These are phyloP conservation scores for Polyommatus icarus DNA, from an alignment of 2,888 invertebrate species.

Conservation along the genomic window DNA sequence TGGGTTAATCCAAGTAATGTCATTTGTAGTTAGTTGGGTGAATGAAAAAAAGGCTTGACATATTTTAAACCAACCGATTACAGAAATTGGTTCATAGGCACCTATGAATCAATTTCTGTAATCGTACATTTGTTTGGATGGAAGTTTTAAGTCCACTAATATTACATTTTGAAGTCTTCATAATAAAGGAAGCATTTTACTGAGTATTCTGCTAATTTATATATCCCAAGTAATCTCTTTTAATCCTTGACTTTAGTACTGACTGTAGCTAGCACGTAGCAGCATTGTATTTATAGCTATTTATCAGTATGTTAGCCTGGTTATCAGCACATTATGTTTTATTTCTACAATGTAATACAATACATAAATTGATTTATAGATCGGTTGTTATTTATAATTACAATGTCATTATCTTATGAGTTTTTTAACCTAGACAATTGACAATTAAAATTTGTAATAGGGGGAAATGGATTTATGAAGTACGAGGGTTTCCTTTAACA, in stretches of 20 bases:
- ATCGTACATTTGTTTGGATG: no score
- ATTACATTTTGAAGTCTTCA: background rate
- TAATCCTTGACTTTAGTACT: background rate
- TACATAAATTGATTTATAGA: background rate
- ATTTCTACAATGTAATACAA: background rate
- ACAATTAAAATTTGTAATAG: background rate
- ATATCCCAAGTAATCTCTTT: background rate
- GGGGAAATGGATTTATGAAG: background rate
- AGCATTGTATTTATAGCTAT: background rate
- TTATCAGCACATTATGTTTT: background rate
- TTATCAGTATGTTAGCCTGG: background rate
- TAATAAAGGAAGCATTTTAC: background rate
- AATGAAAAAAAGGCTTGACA: no score
- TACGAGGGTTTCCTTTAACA: no score
- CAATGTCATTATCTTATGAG: background rate
- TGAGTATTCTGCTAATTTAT: background rate
- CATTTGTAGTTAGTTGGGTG: no score
- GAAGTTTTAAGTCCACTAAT: no score
- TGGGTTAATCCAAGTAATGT: no score
- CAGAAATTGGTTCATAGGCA: no score
- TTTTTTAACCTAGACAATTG: background rate
- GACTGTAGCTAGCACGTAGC: background rate
- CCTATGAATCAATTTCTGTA: no score
- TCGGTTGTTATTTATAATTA: background rate
- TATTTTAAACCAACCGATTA: no score